Percentiles rank a stretch among this genome's conserved stretches.
These are phyloP conservation scores for Cyclargus thomasi DNA, from an alignment of 1,140 invertebrate species.

Conservation along the genomic window DNA sequence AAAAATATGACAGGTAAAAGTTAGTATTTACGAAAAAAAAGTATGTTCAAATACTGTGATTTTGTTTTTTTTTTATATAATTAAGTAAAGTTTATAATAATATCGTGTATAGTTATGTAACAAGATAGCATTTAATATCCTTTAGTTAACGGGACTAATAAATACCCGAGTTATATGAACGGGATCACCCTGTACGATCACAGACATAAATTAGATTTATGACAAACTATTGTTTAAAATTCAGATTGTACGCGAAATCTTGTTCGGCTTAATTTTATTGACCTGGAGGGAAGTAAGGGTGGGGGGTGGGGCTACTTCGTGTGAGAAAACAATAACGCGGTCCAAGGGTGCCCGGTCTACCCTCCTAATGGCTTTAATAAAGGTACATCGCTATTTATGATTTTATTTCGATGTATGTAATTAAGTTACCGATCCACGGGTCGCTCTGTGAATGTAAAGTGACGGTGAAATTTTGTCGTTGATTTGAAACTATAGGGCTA, in stretches of 20 bases:
- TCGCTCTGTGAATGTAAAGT: not conserved
- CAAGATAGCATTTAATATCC: not conserved
- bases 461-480: not conserved
- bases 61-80: no score
- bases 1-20: no score
- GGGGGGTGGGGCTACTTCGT: conserved; percentile 39
- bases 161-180: no score
- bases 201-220: conserved; percentile 65
- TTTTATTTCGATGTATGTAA: conserved; percentile 70
- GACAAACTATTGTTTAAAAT: conserved; percentile 74
- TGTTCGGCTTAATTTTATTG: conserved; percentile 63
- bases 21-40: no score
- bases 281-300: conserved; percentile 45
- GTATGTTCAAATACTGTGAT: no score
- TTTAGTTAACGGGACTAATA: not conserved
- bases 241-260: conserved; percentile 72
- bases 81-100: no score
- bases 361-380: conserved; percentile 65
- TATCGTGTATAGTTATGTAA: no score
- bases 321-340: conserved; percentile 58
- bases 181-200: conserved; percentile 32
- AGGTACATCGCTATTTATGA: conserved; percentile 66
- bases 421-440: conserved; percentile 51
- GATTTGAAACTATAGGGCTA: not conserved
- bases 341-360: conserved; percentile 41